Evolutionary conservation across 2,113 vertebrate species (phyloP).

Genomic region (Bufo gargarizans): DNA sequence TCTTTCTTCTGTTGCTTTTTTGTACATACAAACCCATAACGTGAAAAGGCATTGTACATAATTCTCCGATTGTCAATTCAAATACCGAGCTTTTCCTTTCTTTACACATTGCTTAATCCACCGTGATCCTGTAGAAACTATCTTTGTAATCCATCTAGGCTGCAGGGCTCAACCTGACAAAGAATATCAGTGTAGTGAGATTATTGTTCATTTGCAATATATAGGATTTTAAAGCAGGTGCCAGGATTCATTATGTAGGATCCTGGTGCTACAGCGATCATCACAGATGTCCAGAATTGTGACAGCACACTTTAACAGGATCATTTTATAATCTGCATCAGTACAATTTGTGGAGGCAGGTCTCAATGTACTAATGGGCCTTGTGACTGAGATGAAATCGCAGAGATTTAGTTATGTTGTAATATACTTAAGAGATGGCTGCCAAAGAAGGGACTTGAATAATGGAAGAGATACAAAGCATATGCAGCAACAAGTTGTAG

Average conservation of each 20-base stretch:
- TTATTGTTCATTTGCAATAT: conserved; percentile 48
- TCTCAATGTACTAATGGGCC: neutral
- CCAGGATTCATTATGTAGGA: neutral
- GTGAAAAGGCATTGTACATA: neutral
- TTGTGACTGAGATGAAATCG: too few relatives aligned
- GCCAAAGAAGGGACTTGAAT: neutral
- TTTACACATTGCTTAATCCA: conserved; percentile 50
- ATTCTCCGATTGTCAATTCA: neutral
- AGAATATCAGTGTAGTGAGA: conserved; percentile 37
- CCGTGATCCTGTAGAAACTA: conserved; percentile 53
- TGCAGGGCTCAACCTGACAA: conserved; percentile 48
- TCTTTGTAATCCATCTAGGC: conserved; percentile 52
- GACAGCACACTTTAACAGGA: neutral
- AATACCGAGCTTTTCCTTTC: conserved; percentile 23
- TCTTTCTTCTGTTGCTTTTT: neutral
- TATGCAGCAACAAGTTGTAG: conserved; percentile 12
- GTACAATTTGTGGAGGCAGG: neutral
- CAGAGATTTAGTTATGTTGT: neutral
- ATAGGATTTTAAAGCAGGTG: conserved; percentile 30
- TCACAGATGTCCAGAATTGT: neutral
- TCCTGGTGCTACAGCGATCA: neutral
- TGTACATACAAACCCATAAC: neutral
- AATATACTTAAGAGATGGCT: neutral
- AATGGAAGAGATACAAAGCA: too few relatives aligned
- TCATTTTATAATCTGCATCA: neutral